phyloP scores from a whole-genome alignment of 37 sponge, comb jelly and placozoan species.

The Petrosia ficiformis region DNA sequence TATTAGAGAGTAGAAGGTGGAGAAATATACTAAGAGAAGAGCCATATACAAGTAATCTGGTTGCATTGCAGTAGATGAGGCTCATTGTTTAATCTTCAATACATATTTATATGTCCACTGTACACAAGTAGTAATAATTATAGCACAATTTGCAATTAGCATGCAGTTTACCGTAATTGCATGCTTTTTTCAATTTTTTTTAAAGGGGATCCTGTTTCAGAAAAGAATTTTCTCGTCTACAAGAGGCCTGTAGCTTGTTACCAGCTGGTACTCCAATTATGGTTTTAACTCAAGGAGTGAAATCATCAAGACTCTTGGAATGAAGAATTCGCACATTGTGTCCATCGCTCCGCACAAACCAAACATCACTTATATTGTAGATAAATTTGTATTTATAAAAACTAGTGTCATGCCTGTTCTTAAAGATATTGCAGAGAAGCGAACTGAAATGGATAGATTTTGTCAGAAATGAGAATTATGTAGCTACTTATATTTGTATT shows the following conservation, averaged over 20 bases:
- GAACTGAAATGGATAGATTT: not conserved
- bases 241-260: not conserved
- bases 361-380: not conserved
- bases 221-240: not conserved
- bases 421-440: not conserved
- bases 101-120: not conserved
- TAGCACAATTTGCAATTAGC: not conserved
- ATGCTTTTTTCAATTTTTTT: not conserved
- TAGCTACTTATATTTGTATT: not conserved
- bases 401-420: not conserved
- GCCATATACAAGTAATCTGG: not conserved
- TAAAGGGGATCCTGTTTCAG: no score
- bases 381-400: not conserved
- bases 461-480: not conserved
- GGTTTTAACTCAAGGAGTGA: not conserved
- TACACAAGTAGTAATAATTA: not conserved
- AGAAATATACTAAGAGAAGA: not conserved
- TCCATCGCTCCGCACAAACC: not conserved
- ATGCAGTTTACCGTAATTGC: no score
- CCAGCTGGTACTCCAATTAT: not conserved
- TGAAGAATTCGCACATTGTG: not conserved
- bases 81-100: not conserved
- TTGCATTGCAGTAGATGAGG: not conserved
- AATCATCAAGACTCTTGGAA: not conserved
- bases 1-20: not conserved